Evolutionary conservation across 2,797 vertebrate genomes (phyloP), one percentile per base, ranked within the genome.

Genomic region (Crenichthys baileyi): DNA sequence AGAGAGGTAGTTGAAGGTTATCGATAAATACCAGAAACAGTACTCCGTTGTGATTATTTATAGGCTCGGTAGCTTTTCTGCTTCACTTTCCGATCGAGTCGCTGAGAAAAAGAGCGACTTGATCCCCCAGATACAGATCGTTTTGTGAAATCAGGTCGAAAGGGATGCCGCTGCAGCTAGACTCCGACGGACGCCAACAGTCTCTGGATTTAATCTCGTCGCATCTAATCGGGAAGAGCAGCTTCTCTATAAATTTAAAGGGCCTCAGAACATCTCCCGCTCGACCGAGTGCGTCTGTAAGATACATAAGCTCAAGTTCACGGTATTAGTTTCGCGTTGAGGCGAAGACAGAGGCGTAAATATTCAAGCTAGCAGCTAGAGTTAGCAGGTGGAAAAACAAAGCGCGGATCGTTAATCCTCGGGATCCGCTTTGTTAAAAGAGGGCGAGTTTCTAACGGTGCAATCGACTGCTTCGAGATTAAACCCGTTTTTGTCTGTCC

Each of bases 101-200:
- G 94, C 94, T 91, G 48, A n/a, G 48, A 75, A 85, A 36, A 87
- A 83, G 73, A 72, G 94, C 94, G 93, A 87, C 93, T 94, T 93
- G 94, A 90, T 95, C 93, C 46, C 53, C 12, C 83, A 81, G 70
- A 77, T 60, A 73, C 72, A 44, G 77, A 20, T 70, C 58, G 76
- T 50, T 87, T 90, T 80, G 92, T 85, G 11, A 88, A 90, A 88
- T 85, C 70, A 91, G 90, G 89, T 90, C 73, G 81, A 93, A 92
- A 95, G 94, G 94, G 95, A 96, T 96, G 95, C 94, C 91, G 94
- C 95, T 93, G 92, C 93, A 93, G 93, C 91, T 84, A 87, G 89
- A 92, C 81, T 90, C 91, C 90, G 87, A 92, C 85, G 91, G 86
- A 91, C 93, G 89, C 79, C 86, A 90, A 76, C 91, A 84, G 83